These are phyloP conservation scores for Columba guinea DNA, from an alignment of 2,797 vertebrate species.

Conservation along the genomic window DNA sequence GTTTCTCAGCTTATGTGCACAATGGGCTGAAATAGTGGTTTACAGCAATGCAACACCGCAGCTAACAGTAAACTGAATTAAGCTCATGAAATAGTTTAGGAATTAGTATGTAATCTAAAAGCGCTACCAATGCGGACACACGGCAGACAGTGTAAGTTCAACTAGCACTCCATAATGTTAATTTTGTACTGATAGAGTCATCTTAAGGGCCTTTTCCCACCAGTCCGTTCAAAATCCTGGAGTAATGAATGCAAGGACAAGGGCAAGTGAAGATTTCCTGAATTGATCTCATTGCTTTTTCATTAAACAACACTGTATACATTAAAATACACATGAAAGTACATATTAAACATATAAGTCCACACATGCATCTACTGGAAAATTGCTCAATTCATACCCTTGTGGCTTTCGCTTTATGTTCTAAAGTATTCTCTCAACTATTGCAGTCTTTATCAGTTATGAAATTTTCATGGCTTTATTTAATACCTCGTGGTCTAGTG, in stretches of 20 bases:
- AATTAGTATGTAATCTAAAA: neutral
- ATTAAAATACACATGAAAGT: conserved; percentile 34
- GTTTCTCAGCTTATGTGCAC: neutral
- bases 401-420: conserved; percentile 20
- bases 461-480: conserved; percentile 55
- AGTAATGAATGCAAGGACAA: conserved; percentile 5
- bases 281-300: neutral
- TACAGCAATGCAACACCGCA: neutral
- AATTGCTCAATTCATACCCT: conserved; percentile 40
- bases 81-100: neutral
- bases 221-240: conserved; percentile 1
- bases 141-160: neutral
- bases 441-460: conserved; percentile 35
- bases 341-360: conserved; percentile 15
- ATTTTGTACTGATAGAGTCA: neutral
- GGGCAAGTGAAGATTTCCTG: neutral
- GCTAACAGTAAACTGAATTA: neutral
- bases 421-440: conserved; percentile 43
- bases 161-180: neutral
- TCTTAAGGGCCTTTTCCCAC: neutral
- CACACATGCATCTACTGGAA: conserved; percentile 18
- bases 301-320: neutral
- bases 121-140: neutral
- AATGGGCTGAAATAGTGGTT: neutral
- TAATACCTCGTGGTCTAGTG: conserved; percentile 29